Conservation (phyloP, 2,888 invertebrate genomes). For the Calliphora vomitoria region DNA sequence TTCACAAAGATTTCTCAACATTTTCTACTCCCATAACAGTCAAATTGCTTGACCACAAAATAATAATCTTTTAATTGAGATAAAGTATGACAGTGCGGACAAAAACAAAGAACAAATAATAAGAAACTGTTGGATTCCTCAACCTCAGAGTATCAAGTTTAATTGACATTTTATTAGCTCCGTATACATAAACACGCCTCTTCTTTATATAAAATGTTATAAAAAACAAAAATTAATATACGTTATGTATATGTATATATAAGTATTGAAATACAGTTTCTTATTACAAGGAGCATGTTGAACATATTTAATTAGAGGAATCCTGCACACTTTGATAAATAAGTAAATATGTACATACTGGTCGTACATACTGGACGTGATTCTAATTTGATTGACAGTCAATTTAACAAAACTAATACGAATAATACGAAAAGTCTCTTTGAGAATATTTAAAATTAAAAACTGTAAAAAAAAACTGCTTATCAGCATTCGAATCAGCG, state of each 20-base stretch:
- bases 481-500: too few species aligned
- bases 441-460: not conserved
- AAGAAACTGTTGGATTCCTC: not conserved
- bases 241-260: not conserved
- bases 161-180: conserved; percentile 33
- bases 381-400: not conserved
- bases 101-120: not conserved
- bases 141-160: conserved; percentile 11
- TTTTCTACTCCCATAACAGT: conserved; percentile 18
- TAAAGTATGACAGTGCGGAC: conserved; percentile 1
- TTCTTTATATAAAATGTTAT: not conserved
- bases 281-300: too few species aligned
- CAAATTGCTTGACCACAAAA: conserved; percentile 33
- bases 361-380: not conserved
- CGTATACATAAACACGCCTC: not conserved
- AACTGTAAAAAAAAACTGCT: too few species aligned
- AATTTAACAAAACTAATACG: not conserved
- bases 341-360: too few species aligned
- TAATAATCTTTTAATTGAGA: conserved; percentile 58
- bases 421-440: too few species aligned
- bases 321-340: not conserved
- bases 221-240: not conserved
- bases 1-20: conserved; percentile 9
- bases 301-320: not conserved
- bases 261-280: not conserved